phyloP scores from a whole-genome alignment of 2,113 vertebrate species.

The Pitta sordida region DNA sequence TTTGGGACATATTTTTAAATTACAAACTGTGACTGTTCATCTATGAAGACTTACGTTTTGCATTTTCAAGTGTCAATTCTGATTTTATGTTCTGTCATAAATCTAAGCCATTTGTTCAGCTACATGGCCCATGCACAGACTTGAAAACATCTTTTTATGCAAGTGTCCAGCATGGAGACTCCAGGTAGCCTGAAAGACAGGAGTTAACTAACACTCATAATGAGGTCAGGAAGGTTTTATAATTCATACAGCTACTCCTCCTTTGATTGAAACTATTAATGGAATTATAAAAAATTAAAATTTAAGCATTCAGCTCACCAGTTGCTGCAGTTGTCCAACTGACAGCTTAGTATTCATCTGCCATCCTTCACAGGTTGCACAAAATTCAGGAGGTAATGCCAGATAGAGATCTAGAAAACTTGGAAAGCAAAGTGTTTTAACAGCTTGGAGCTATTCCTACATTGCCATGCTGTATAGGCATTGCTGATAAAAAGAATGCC shows the following conservation, averaged over 20 bases:
- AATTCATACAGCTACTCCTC: conserved; percentile 27
- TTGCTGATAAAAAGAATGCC: conserved; percentile 32
- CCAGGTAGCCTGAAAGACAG: not conserved
- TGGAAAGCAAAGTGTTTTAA: conserved; percentile 10
- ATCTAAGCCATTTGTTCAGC: conserved; percentile 2
- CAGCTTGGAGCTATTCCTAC: conserved; percentile 21
- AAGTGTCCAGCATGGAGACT: not conserved
- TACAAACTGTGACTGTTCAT: not conserved
- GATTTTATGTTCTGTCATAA: conserved; percentile 20
- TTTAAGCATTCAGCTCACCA: conserved; percentile 7
- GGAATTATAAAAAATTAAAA: conserved; percentile 52
- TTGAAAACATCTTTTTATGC: not conserved
- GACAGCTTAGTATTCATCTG: not conserved
- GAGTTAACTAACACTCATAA: not conserved
- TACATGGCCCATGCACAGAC: not conserved
- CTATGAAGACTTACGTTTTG: not conserved
- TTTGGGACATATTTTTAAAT: not conserved
- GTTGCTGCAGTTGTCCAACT: not conserved
- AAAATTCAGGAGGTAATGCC: not conserved
- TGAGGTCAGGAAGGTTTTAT: conserved; percentile 6
- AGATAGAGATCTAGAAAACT: not conserved
- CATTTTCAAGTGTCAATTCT: not conserved
- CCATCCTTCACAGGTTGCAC: not conserved
- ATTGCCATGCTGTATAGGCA: not conserved
- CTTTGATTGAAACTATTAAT: conserved; percentile 38